Evolutionary conservation across 1,140 invertebrate species (phyloP).

Genomic region (Belonocnema kinseyi): DNA sequence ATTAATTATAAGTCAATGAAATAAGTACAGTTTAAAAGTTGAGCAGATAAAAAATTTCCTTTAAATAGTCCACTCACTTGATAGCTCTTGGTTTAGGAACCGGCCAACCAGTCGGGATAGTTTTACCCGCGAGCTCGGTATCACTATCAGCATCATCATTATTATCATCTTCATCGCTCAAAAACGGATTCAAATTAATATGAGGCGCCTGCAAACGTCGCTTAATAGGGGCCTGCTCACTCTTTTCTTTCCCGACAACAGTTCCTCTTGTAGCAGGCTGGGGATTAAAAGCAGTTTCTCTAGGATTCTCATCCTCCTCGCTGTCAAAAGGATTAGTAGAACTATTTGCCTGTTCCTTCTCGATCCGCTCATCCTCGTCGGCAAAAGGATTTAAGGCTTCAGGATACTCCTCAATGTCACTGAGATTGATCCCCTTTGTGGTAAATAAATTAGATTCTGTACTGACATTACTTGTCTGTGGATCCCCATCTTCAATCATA

Average conservation of each 20-base stretch:
- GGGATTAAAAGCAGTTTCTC: constrained; percentile 40
- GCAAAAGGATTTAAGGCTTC: constrained; percentile 88
- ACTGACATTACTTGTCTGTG: neutral
- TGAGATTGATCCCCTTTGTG: constrained; percentile 35
- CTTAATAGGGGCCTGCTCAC: constrained; percentile 56
- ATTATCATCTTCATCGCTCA: constrained; percentile 80
- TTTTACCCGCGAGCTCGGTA: constrained; percentile 41
- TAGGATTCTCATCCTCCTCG: constrained; percentile 77
- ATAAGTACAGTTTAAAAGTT: constrained; percentile 3
- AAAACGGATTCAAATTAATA: constrained; percentile 81
- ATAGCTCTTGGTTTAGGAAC: constrained; percentile 77
- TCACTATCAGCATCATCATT: constrained; percentile 74
- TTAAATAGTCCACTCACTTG: constrained; percentile 64
- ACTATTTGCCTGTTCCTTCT: constrained; percentile 27
- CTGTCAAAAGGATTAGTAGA: constrained; percentile 85
- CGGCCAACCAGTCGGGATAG: constrained; percentile 61
- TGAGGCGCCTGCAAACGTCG: constrained; percentile 69
- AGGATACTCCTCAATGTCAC: constrained; percentile 78
- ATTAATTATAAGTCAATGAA: constrained; percentile 22
- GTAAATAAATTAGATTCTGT: constrained; percentile 12
- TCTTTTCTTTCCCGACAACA: constrained; percentile 38
- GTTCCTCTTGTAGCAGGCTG: constrained; percentile 60
- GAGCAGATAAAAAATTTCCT: neutral
- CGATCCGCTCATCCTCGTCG: constrained; percentile 76
- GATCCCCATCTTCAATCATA: constrained; percentile 28